Percentiles rank a stretch among this genome's conserved stretches.
Evolutionary conservation across 2,797 vertebrate species (phyloP).

Genomic region (Catharus ustulatus): DNA sequence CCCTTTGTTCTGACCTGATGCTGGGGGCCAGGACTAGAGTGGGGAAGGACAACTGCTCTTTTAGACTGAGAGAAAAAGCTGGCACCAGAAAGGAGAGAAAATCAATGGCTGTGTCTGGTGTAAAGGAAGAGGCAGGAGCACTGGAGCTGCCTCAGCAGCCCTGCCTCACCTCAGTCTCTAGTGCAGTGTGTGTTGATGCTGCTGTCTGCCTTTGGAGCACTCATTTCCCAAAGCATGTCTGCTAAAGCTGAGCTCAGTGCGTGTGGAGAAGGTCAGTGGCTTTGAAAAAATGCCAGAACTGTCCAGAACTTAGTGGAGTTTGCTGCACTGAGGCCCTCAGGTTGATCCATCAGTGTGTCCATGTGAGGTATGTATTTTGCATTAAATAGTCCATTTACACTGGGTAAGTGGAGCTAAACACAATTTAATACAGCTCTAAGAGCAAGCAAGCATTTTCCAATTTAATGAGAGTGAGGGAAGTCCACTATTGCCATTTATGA

Average conservation of each 20-base stretch:
- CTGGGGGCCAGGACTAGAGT: not conserved
- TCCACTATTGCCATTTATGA: not conserved
- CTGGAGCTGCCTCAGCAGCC: not conserved
- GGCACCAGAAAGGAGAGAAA: not conserved
- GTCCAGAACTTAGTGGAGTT: not conserved
- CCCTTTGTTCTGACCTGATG: not conserved
- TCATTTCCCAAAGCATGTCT: fast-evolving
- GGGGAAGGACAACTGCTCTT: not conserved
- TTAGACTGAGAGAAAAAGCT: not conserved
- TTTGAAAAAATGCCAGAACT: not conserved
- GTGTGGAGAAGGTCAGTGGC: not conserved
- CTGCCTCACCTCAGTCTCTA: not conserved
- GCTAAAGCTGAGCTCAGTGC: not conserved
- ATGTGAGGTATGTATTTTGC: not conserved
- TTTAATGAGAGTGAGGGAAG: not conserved
- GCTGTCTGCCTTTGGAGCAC: not conserved
- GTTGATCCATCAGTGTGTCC: not conserved
- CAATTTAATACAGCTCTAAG: not conserved
- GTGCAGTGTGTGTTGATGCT: fast-evolving
- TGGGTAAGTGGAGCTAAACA: not conserved
- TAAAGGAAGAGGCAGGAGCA: not conserved
- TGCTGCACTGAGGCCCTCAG: not conserved
- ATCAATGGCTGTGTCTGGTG: not conserved
- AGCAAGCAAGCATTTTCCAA: not conserved
- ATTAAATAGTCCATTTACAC: not conserved